These are phyloP conservation scores for Euphonia xanthogaster DNA, from an alignment of 2,797 vertebrate genomes.

Conservation along the genomic window DNA sequence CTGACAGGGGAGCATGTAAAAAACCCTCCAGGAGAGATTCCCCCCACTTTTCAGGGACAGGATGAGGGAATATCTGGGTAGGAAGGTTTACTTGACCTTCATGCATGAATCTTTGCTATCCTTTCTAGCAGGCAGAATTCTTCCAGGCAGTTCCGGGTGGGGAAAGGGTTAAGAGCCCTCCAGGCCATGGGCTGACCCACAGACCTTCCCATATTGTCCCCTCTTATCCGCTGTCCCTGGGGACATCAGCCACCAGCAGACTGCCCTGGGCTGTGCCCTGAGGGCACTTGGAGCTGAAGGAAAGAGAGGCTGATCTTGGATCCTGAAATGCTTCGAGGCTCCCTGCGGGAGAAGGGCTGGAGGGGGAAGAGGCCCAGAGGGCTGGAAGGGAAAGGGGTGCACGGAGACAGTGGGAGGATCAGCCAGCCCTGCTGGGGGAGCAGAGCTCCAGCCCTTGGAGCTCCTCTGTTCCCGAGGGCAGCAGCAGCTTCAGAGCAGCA, in stretches of 20 bases:
- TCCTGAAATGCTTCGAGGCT: neutral
- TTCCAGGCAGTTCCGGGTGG: neutral
- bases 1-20: rapidly evolving
- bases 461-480: rapidly evolving
- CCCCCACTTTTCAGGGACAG: neutral
- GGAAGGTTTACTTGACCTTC: neutral
- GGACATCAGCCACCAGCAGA: constrained; percentile 38
- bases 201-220: constrained; percentile 29
- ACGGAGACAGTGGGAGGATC: neutral
- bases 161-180: constrained; percentile 49
- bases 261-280: constrained; percentile 14
- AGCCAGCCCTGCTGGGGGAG: neutral
- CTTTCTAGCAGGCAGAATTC: neutral
- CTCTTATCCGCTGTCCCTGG: neutral
- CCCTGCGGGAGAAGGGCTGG: neutral
- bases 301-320: neutral
- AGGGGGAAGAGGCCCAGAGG: neutral
- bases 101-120: neutral
- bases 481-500: neutral
- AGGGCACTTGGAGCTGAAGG: neutral
- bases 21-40: neutral
- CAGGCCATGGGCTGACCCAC: constrained; percentile 42
- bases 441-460: neutral
- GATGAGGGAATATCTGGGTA: neutral
- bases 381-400: neutral